Evolutionary conservation across 2,797 vertebrate genomes (phyloP).

Genomic region (Halcyon chelicuti): DNA sequence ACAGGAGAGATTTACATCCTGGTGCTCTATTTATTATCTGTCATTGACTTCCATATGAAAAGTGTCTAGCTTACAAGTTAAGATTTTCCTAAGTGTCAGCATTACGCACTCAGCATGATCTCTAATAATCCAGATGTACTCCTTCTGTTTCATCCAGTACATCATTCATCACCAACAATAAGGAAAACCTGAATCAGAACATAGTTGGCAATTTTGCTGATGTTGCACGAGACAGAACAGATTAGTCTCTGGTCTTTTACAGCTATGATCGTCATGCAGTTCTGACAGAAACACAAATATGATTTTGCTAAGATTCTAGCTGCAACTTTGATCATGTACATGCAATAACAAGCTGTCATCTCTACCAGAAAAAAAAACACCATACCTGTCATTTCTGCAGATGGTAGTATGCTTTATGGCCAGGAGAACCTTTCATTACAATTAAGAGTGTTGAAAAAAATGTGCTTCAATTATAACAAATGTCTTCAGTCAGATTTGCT

Average conservation of each 20-base stretch:
- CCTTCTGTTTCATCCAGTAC: slow-evolving; percentile 24
- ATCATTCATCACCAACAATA: slow-evolving; percentile 50
- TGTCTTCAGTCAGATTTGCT: not conserved
- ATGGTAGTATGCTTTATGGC: not conserved
- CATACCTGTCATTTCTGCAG: not conserved
- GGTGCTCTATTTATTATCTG: slow-evolving; percentile 4
- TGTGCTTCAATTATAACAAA: not conserved
- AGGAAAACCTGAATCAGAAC: not conserved
- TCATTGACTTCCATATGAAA: not conserved
- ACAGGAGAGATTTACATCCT: not conserved
- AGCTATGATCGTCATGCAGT: not conserved
- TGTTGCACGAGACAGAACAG: not conserved
- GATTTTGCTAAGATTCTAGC: not conserved
- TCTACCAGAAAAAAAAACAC: not conserved
- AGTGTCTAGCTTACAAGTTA: slow-evolving; percentile 8
- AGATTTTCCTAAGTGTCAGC: slow-evolving; percentile 47
- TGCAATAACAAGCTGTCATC: not conserved
- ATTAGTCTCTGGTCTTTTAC: not conserved
- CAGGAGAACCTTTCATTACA: not conserved
- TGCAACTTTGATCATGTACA: not conserved
- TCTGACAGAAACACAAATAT: slow-evolving; percentile 2
- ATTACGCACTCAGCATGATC: not conserved
- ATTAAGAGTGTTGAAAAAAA: not conserved
- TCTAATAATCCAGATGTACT: slow-evolving; percentile 44
- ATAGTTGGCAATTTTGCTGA: slow-evolving; percentile 22